phyloP scores from a whole-genome alignment of 2,113 vertebrate species.

The Pelmatolapia mariae region DNA sequence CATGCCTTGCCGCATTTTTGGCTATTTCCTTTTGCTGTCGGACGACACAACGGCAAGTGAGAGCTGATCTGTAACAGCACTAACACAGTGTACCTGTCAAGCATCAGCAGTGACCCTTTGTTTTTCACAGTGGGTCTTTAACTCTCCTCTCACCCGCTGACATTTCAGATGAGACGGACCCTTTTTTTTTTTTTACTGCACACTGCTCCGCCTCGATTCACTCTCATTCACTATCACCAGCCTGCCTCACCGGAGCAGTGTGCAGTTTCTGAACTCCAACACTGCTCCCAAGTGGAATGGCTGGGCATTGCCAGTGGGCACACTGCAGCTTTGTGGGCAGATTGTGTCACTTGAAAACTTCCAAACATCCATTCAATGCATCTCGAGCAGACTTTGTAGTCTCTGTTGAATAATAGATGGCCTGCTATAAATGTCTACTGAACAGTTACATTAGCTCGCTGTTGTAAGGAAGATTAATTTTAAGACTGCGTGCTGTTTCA shows the following conservation, averaged over 20 bases:
- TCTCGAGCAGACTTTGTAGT: neutral
- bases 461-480: slow-evolving; percentile 19
- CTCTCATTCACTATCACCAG: neutral
- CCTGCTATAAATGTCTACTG: neutral
- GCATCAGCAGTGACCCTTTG: slow-evolving; percentile 14
- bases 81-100: slow-evolving; percentile 40
- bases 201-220: slow-evolving; percentile 29
- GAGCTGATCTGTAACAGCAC: slow-evolving; percentile 6
- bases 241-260: neutral
- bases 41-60: neutral
- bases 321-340: neutral
- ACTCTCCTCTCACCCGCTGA: slow-evolving; percentile 46
- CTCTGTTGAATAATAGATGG: slow-evolving; percentile 9
- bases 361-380: slow-evolving; percentile 6
- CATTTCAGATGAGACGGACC: slow-evolving; percentile 42
- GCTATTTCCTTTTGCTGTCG: neutral
- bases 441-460: neutral
- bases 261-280: neutral
- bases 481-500: neutral
- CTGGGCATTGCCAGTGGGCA: neutral
- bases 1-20: slow-evolving; percentile 37
- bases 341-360: neutral
- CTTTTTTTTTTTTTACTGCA: neutral
- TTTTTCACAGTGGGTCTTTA: slow-evolving; percentile 18
- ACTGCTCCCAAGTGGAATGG: slow-evolving; percentile 14